Conservation (phyloP, 1,140 invertebrate species). For the Pachyrhynchus sulphureomaculatus region DNA sequence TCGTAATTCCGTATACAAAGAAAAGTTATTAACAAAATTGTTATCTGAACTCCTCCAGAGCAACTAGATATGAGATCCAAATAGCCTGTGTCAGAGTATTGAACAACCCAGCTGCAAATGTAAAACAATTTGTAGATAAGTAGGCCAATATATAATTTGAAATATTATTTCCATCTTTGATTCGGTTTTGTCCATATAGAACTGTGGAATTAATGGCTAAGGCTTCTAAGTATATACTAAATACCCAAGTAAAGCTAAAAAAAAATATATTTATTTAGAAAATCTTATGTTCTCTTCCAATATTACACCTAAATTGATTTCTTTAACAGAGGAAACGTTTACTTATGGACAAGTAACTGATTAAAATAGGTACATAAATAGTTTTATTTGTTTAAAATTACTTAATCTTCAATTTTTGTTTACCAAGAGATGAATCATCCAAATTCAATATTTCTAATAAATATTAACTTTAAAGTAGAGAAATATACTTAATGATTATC, state of each 20-base stretch:
- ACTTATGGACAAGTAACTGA: too few species aligned
- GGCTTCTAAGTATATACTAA: constrained; percentile 7
- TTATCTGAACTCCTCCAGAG: neutral
- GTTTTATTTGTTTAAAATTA: too few species aligned
- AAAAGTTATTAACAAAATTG: neutral
- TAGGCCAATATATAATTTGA: neutral
- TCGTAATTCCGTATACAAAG: neutral
- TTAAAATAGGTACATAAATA: too few species aligned
- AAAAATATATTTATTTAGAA: neutral
- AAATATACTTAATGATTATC: too few species aligned
- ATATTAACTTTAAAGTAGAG: too few species aligned
- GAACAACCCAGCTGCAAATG: neutral
- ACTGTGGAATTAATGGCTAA: constrained; percentile 7
- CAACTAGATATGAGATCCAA: neutral
- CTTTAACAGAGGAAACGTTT: too few species aligned
- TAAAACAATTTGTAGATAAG: neutral
- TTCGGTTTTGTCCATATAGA: neutral
- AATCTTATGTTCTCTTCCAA: neutral
- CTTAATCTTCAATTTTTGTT: too few species aligned
- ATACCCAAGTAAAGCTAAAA: constrained; percentile 13
- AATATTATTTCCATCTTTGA: neutral
- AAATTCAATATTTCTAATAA: too few species aligned
- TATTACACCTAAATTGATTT: neutral
- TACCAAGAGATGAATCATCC: too few species aligned
- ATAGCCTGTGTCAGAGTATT: neutral